Conservation (phyloP, 2,888 invertebrate genomes). For the Pristionchus fissidentatus region DNA sequence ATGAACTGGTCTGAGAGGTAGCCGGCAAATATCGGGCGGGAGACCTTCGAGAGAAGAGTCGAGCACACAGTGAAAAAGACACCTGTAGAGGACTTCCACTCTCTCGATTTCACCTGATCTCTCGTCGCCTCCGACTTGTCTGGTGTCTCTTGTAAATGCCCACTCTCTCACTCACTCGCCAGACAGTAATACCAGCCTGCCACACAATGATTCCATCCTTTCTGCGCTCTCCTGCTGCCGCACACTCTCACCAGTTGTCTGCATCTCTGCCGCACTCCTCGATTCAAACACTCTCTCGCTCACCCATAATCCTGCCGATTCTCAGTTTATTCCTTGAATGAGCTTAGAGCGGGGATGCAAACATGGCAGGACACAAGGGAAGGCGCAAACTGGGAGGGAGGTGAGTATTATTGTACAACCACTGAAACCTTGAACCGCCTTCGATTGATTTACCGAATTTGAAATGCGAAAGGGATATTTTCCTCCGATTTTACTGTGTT, state of each 20-base stretch:
- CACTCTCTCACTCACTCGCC: neutral
- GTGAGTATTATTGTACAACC: neutral
- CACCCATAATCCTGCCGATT: conserved; percentile 16
- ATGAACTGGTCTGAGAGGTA: neutral
- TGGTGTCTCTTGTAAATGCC: neutral
- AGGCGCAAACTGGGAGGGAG: neutral
- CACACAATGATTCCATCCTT: neutral
- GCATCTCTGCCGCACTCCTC: neutral
- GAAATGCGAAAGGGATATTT: too few relatives aligned
- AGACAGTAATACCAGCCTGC: conserved; percentile 31
- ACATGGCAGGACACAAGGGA: neutral
- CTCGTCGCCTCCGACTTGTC: neutral
- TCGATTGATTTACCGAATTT: too few relatives aligned
- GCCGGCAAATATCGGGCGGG: too few relatives aligned
- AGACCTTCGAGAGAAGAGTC: conserved; percentile 18
- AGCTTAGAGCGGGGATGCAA: conserved; percentile 29
- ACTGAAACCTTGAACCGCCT: too few relatives aligned
- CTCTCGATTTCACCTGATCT: neutral
- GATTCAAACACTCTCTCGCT: neutral
- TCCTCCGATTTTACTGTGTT: too few relatives aligned
- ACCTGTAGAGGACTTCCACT: conserved; percentile 3
- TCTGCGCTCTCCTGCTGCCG: neutral
- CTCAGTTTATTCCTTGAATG: conserved; percentile 19
- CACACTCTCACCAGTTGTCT: neutral
- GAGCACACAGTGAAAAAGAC: too few relatives aligned